A percentile compares a stretch with the other conserved stretches of the same genome.
Evolutionary conservation across 2,113 vertebrate species (phyloP).

Genomic region (Butorides virescens): DNA sequence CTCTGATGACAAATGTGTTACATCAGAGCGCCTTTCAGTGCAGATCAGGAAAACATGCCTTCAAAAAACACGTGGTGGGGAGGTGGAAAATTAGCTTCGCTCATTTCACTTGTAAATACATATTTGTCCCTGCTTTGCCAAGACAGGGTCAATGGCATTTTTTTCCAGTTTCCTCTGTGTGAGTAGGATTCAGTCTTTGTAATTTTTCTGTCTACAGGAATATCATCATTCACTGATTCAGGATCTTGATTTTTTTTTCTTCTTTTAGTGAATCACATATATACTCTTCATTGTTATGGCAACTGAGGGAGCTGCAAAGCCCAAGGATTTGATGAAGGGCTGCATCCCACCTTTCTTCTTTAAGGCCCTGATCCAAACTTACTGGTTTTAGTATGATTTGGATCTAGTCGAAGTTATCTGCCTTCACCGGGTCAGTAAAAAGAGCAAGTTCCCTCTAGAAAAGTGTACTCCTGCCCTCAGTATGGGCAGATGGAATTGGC

Average conservation of each 20-base stretch:
- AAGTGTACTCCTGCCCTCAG: conserved; percentile 3
- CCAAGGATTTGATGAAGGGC: conserved; percentile 31
- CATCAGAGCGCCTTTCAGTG: background rate
- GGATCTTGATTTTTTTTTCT: background rate
- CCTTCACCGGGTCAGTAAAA: background rate
- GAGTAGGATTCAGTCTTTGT: background rate
- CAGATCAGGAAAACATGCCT: background rate
- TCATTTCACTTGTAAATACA: background rate
- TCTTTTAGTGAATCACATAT: conserved; percentile 49
- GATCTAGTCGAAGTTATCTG: background rate
- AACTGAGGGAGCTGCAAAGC: conserved; percentile 50
- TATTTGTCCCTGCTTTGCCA: background rate
- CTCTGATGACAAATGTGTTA: background rate
- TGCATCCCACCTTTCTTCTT: conserved; percentile 32
- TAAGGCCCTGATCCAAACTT: background rate
- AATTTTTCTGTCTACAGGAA: background rate
- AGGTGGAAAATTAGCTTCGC: background rate
- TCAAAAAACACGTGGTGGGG: background rate
- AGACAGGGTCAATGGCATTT: conserved; percentile 15
- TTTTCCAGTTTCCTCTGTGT: background rate
- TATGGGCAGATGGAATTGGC: background rate
- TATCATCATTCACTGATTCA: conserved; percentile 48
- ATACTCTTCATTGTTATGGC: conserved; percentile 60
- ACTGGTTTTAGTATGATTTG: background rate
- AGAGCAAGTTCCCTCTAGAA: background rate